Evolutionary conservation across 2,888 invertebrate genomes (phyloP).

Genomic region (Napeogenes inachia): DNA sequence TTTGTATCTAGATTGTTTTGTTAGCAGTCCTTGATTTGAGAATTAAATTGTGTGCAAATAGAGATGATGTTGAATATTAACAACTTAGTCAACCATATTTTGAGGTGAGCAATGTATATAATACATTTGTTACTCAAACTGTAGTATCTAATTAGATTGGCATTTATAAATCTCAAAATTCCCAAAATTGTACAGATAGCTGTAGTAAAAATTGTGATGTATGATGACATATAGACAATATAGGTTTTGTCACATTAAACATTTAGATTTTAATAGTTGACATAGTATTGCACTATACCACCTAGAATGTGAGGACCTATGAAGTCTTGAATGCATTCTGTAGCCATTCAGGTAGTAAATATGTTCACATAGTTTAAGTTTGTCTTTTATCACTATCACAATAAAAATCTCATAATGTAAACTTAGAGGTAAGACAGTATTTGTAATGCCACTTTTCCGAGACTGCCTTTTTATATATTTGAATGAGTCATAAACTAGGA

Average conservation of each 20-base stretch:
- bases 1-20: slow-evolving; percentile 66
- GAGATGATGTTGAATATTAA: slow-evolving; percentile 44
- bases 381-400: slow-evolving; percentile 74
- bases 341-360: slow-evolving; percentile 66
- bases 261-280: slow-evolving; percentile 69
- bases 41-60: slow-evolving; percentile 59
- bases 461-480: slow-evolving; percentile 78
- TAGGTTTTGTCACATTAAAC: slow-evolving; percentile 72
- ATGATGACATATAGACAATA: slow-evolving; percentile 79
- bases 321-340: slow-evolving; percentile 67
- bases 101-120: slow-evolving; percentile 62
- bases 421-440: slow-evolving; percentile 74
- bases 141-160: slow-evolving; percentile 52
- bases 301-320: slow-evolving; percentile 63
- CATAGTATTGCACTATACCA: slow-evolving; percentile 70
- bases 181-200: slow-evolving; percentile 75
- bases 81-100: slow-evolving; percentile 42
- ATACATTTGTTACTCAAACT: slow-evolving; percentile 59
- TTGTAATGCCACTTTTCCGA: slow-evolving; percentile 75
- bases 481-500: slow-evolving; percentile 64
- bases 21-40: slow-evolving; percentile 55
- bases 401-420: slow-evolving; percentile 75
- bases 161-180: slow-evolving; percentile 59
- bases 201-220: slow-evolving; percentile 79
- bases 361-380: slow-evolving; percentile 72